Evolutionary conservation across 2,113 vertebrate species (phyloP), one percentile per base, ranked within the genome.

Genomic region (Clarias macrocephalus): DNA sequence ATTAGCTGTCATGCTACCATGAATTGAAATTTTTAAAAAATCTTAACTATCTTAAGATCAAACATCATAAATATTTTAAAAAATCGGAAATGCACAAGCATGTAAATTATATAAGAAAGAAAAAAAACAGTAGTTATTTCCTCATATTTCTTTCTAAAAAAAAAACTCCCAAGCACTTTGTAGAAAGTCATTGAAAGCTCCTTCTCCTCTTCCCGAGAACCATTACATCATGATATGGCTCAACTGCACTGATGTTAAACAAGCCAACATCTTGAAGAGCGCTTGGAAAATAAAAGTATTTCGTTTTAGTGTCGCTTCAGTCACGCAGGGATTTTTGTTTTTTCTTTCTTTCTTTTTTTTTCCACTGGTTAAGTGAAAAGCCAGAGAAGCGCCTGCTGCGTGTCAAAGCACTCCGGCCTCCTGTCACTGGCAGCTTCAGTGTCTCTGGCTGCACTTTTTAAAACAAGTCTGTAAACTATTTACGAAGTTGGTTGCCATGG

Each of bases 351-450:
- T 72, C 19, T 21, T 42, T 68, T 10, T 37, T 42, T 72, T 42
- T 23, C 76, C 76, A 80, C 42, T 60, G 76, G 88, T 83, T 88
- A 73, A 88, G 85, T 77, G 19, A 0, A 65, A 84, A 30, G 28
- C 72, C 84, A 89, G 52, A 91, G 88, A 89, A 92, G 89, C 88
- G 88, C 85, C 89, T 89, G 80, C 89, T 89, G 88, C 86, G 85
- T 92, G 91, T 91, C 90, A 88, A 57, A 85, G 72, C 86, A 75
- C 88, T 91, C 84, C 68, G 88, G 86, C 91, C 83, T 90, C 89
- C 88, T 86, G 33, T 89, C 80, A 87, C 82, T 68, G 85, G 77
- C 85, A 86, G 77, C 65, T 86, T 57, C 2, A 57, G 56, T n/a
- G 37, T 66, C 59, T 75, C 59, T 87, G 48, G 63, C 85, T 83